phyloP scores from a whole-genome alignment of 2,797 vertebrate genomes.

The Nannoperca australis region DNA sequence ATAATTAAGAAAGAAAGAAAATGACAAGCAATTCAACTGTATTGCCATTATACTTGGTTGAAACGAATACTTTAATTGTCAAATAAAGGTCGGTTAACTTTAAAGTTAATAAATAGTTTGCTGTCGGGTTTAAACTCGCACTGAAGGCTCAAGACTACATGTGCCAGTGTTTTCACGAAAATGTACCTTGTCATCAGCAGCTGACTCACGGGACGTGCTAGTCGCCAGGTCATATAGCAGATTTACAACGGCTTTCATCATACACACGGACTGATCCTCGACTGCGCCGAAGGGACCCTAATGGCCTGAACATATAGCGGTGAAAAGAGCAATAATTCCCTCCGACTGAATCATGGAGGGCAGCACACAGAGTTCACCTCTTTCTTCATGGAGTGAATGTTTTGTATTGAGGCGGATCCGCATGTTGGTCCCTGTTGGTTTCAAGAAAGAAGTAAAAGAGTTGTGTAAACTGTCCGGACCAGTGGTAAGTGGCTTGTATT shows the following conservation, averaged over 20 bases:
- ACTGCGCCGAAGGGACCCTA: background rate
- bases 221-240: background rate
- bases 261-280: background rate
- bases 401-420: constrained; percentile 16
- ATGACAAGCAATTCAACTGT: no score
- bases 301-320: background rate
- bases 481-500: constrained; percentile 71
- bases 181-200: background rate
- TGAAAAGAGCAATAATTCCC: background rate
- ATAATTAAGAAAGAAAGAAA: no score
- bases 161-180: no score
- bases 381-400: background rate
- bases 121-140: background rate
- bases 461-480: constrained; percentile 72
- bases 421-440: constrained; percentile 62
- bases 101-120: background rate
- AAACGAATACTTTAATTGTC: background rate
- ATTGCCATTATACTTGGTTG: no score
- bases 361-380: background rate
- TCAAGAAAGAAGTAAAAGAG: constrained; percentile 67
- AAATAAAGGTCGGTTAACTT: background rate
- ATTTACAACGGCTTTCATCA: background rate
- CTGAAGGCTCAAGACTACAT: background rate
- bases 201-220: background rate
- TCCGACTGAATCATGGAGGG: constrained; percentile 35